Evolutionary conservation across 1,140 invertebrate genomes (phyloP), one percentile per base, ranked within the genome.

Genomic region (Drosophila mojavensis): DNA sequence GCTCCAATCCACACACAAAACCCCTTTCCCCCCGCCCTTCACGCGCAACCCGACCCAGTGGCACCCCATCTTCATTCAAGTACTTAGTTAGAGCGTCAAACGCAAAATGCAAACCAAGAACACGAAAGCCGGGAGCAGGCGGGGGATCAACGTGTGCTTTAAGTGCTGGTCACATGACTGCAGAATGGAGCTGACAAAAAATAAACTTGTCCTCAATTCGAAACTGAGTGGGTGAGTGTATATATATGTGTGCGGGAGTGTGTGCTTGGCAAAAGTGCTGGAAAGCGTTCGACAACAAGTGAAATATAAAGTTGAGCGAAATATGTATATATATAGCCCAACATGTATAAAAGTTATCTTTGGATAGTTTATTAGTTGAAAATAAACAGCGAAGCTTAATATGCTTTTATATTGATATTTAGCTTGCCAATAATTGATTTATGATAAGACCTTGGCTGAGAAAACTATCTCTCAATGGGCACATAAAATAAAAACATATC

Each of bases 51-150:
- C 10, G 5, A 17, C 41, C 41, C n/a, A 11, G 1, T 6, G 9
- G 26, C 45, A 20, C 26, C 43, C 43, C 53, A 17, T 6, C 54
- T 50, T 50, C 54, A 69, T 65, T 74, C 65, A 69, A 74, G 71
- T 74, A 74, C 71, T 74, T 74, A 74, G 71, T 74, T 69, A 74
- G 71, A 69, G 71, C 71, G 66, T 69, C 71, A 74, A 69, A 74
- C 58, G 61, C 72, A 75, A 70, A 58, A 70, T 60, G 67, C 66
- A 69, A 63, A 59, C 59, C 59, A 47, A 70, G 26, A 20, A 7
- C 17, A 47, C 17, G 43, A 28, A n/a, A n/a, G 39, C 20, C 33
- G n/a, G 36, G 13, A 33, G 4, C 17, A 30, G 5, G 4, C 17
- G 20, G 5, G n/a, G 5, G 15, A 45, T 58, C 56, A 28, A 56